phyloP scores from a whole-genome alignment of 1,140 invertebrate genomes.

The Zaprionus davidi region DNA sequence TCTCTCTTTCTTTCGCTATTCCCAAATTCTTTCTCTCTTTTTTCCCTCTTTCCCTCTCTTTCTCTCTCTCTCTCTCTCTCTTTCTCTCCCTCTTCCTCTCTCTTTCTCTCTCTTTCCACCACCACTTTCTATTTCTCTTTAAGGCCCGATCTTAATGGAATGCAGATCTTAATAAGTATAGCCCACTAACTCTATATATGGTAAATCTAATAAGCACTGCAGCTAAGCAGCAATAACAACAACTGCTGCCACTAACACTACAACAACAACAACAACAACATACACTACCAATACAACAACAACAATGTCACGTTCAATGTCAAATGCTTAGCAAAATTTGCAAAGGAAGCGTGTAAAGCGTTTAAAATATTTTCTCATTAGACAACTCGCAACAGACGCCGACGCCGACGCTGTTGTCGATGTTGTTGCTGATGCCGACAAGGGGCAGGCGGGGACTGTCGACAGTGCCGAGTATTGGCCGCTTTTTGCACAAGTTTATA shows the following conservation, averaged over 20 bases:
- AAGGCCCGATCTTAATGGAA: conserved; percentile 30
- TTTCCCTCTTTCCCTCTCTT: background rate
- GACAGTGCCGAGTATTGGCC: conserved; percentile 15
- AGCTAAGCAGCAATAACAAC: conserved; percentile 59
- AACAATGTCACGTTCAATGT: conserved; percentile 83
- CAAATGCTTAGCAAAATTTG: conserved; percentile 75
- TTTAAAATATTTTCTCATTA: conserved; percentile 83
- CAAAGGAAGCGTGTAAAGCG: conserved; percentile 81
- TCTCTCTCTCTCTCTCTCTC: background rate
- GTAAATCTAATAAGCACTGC: conserved; percentile 72
- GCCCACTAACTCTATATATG: conserved; percentile 54
- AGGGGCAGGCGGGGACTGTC: background rate
- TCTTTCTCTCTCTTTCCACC: background rate
- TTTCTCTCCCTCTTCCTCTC: too few relatives aligned
- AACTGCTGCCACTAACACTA: conserved; percentile 41
- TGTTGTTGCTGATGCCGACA: background rate
- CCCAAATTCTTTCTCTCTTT: too few relatives aligned
- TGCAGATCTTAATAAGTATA: conserved; percentile 28
- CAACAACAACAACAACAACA: conserved; percentile 60
- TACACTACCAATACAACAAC: conserved; percentile 30
- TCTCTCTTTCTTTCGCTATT: background rate
- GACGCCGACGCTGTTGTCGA: conserved; percentile 6
- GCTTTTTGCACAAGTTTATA: conserved; percentile 72
- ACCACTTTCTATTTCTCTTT: background rate
- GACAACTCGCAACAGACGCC: conserved; percentile 61